Conservation (phyloP, 2,797 vertebrate genomes). For the Cyprinella venusta region DNA sequence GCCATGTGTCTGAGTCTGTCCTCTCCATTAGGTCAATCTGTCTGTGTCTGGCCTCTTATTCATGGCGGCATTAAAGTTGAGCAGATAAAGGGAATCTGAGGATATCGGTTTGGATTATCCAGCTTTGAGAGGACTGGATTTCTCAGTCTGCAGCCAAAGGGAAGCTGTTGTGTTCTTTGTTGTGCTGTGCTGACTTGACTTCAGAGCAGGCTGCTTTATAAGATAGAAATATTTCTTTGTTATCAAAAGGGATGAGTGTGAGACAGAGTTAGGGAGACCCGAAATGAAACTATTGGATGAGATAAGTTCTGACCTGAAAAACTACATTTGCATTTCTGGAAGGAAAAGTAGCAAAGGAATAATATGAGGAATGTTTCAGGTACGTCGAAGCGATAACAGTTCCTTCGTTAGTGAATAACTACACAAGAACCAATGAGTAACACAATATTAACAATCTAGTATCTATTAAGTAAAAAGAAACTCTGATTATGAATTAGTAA, state of each 20-base stretch:
- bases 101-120: conserved; percentile 50
- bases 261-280: neutral
- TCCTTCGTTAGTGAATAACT: too few relatives aligned
- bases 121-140: conserved; percentile 44
- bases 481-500: too few relatives aligned
- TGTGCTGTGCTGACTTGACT: conserved; percentile 45
- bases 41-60: conserved; percentile 24
- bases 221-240: conserved; percentile 24
- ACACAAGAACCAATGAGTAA: too few relatives aligned
- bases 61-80: conserved; percentile 27
- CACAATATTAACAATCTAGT: too few relatives aligned
- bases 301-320: conserved; percentile 12
- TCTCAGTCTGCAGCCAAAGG: conserved; percentile 38
- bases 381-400: neutral
- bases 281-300: conserved; percentile 16
- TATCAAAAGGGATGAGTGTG: conserved; percentile 31
- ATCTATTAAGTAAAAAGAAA: too few relatives aligned
- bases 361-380: neutral
- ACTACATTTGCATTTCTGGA: conserved; percentile 6
- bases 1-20: neutral
- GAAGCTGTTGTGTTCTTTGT: conserved; percentile 50
- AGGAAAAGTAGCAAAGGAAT: neutral
- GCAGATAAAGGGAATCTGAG: conserved; percentile 39
- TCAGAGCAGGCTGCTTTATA: conserved; percentile 45
- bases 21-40: conserved; percentile 19